Conservation (phyloP, 1,140 invertebrate genomes). For the Ectropis grisescens region DNA sequence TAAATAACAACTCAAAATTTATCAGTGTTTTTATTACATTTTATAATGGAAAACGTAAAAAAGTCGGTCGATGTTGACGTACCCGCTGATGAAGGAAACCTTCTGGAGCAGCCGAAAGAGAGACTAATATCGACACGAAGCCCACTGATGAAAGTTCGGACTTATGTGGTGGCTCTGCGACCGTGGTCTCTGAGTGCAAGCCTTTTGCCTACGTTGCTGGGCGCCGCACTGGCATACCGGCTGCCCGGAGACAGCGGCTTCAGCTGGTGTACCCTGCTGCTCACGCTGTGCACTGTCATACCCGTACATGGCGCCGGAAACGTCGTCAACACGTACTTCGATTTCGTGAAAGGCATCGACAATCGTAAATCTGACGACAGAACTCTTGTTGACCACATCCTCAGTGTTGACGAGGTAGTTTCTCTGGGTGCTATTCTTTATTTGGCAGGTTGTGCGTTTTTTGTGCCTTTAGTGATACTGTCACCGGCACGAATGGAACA, state of each 20-base stretch:
- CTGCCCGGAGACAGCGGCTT: slow-evolving; percentile 78
- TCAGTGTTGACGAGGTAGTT: slow-evolving; percentile 88
- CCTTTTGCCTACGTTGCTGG: slow-evolving; percentile 89
- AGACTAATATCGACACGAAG: slow-evolving; percentile 28
- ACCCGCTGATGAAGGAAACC: slow-evolving; percentile 45
- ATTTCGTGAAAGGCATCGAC: slow-evolving; percentile 94
- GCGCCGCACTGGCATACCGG: slow-evolving; percentile 89
- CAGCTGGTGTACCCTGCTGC: slow-evolving; percentile 81
- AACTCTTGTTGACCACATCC: slow-evolving; percentile 91
- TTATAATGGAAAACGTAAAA: slow-evolving; percentile 27
- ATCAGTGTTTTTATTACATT: too few species aligned
- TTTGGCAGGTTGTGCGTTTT: slow-evolving; percentile 88
- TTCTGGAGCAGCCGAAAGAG: slow-evolving; percentile 51
- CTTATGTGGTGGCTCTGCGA: slow-evolving; percentile 87
- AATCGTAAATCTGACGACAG: slow-evolving; percentile 92
- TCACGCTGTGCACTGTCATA: slow-evolving; percentile 87
- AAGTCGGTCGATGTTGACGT: slow-evolving; percentile 38
- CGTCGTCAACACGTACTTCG: slow-evolving; percentile 97
- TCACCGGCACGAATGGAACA: slow-evolving; percentile 95
- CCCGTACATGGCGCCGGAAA: slow-evolving; percentile 96
- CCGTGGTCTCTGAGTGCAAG: slow-evolving; percentile 95
- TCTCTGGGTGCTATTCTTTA: slow-evolving; percentile 90
- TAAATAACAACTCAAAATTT: too few species aligned
- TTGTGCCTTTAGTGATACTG: slow-evolving; percentile 82
- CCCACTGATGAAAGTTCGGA: slow-evolving; percentile 86